phyloP scores from a whole-genome alignment of 2,888 invertebrate genomes.

The Phengaris alcon region DNA sequence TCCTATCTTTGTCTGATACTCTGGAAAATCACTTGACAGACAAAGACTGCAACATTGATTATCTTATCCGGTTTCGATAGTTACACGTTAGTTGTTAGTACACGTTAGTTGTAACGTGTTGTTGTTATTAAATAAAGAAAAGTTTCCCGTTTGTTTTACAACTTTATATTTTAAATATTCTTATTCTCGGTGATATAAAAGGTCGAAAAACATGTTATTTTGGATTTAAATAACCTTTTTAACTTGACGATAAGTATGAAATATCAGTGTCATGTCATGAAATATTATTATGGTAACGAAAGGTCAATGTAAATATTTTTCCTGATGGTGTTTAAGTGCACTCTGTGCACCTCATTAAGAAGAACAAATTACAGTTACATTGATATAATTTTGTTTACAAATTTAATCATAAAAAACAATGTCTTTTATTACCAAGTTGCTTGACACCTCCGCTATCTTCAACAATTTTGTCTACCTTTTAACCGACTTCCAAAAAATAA shows the following conservation, averaged over 20 bases:
- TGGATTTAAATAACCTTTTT: background rate
- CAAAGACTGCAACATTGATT: no score
- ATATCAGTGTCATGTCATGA: background rate
- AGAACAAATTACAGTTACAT: background rate
- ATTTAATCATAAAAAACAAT: background rate
- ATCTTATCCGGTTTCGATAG: no score
- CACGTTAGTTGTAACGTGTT: no score
- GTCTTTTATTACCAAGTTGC: background rate
- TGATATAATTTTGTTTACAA: slow-evolving; percentile 4
- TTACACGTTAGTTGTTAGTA: no score
- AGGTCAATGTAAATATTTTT: slow-evolving; percentile 1
- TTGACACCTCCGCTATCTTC: background rate
- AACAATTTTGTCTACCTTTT: background rate
- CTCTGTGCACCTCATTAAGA: background rate
- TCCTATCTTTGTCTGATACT: no score
- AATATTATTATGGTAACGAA: background rate
- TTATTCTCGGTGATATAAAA: background rate
- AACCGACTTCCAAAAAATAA: no score
- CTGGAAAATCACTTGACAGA: no score
- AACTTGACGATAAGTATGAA: background rate
- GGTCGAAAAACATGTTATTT: background rate
- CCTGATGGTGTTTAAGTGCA: background rate
- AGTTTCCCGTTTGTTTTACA: background rate
- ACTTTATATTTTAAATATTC: background rate
- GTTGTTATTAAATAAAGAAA: background rate